phyloP scores from a whole-genome alignment of 2,888 invertebrate species.

The Heteromyza rotundicornis region DNA sequence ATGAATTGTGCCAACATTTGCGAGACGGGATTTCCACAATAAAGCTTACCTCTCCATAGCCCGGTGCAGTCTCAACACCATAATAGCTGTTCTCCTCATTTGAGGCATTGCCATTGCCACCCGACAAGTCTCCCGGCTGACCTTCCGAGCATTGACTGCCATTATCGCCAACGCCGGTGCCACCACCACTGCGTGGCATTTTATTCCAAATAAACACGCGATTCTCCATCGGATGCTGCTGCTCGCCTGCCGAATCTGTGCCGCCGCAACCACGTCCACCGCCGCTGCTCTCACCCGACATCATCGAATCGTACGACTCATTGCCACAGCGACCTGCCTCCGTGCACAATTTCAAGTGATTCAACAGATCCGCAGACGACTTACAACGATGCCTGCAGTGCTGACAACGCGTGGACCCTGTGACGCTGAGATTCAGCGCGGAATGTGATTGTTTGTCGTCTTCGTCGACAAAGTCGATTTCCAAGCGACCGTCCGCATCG shows the following conservation, averaged over 20 bases:
- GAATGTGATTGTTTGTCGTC: slow-evolving; percentile 59
- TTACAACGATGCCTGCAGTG: slow-evolving; percentile 87
- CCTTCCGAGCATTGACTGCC: slow-evolving; percentile 30
- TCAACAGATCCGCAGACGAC: slow-evolving; percentile 77
- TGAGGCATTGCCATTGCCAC: slow-evolving; percentile 30
- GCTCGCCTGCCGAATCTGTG: slow-evolving; percentile 51
- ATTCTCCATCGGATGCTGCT: slow-evolving; percentile 80
- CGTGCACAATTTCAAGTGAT: slow-evolving; percentile 76
- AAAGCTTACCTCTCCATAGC: slow-evolving; percentile 63
- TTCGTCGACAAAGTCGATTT: slow-evolving; percentile 52
- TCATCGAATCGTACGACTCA: slow-evolving; percentile 60
- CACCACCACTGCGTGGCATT: slow-evolving; percentile 62
- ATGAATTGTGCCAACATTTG: not conserved
- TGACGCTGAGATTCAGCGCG: slow-evolving; percentile 62
- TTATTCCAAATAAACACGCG: slow-evolving; percentile 84
- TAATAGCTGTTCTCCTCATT: slow-evolving; percentile 63
- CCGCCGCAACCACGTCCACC: slow-evolving; percentile 40
- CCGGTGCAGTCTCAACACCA: slow-evolving; percentile 65
- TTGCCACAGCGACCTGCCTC: slow-evolving; percentile 63
- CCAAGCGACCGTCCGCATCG: slow-evolving; percentile 50
- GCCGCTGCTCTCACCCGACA: slow-evolving; percentile 61
- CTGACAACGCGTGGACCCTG: slow-evolving; percentile 80
- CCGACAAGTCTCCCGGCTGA: slow-evolving; percentile 26
- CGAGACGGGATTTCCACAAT: not conserved
- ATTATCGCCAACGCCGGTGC: slow-evolving; percentile 33